These are phyloP conservation scores for Acanthaster planci DNA, from an alignment of 35 echinoderm and acorn worm species.

Conservation along the genomic window DNA sequence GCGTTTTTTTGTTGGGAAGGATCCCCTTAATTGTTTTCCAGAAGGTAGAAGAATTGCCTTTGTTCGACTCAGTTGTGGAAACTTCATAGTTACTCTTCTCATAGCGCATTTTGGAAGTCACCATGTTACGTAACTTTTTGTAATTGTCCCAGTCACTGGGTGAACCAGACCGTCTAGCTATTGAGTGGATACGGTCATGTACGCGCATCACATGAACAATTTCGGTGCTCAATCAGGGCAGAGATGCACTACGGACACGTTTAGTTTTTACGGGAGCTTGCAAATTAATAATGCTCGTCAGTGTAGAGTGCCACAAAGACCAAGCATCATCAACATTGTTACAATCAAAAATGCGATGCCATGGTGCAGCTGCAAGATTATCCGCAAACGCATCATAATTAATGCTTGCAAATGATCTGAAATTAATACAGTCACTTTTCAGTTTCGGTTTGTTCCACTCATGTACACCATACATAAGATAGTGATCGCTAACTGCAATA, in stretches of 20 bases:
- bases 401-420: slow-evolving; percentile 16
- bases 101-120: not conserved
- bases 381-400: not conserved
- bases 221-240: slow-evolving; percentile 15
- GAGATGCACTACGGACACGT: slow-evolving; percentile 1
- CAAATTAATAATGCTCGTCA: slow-evolving; percentile 5
- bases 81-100: slow-evolving; percentile 8
- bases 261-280: slow-evolving; percentile 25
- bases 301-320: slow-evolving; percentile 25
- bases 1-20: slow-evolving; percentile 14
- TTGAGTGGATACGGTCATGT: not conserved
- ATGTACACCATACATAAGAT: not conserved
- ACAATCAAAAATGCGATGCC: slow-evolving; percentile 18
- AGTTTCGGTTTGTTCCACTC: not conserved
- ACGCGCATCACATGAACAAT: slow-evolving; percentile 4
- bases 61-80: slow-evolving; percentile 36
- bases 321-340: slow-evolving; percentile 10
- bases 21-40: slow-evolving; percentile 13
- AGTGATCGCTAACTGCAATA: slow-evolving; percentile 32
- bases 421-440: not conserved
- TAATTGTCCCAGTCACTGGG: slow-evolving; percentile 17
- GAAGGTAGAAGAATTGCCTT: slow-evolving; percentile 17
- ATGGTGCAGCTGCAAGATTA: not conserved
- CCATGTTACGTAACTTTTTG: slow-evolving; percentile 22
- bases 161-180: slow-evolving; percentile 13